A percentile compares a stretch with the other conserved stretches of the same genome.
Conservation (phyloP, 2,888 invertebrate species). For the Hypercompe scribonia region DNA sequence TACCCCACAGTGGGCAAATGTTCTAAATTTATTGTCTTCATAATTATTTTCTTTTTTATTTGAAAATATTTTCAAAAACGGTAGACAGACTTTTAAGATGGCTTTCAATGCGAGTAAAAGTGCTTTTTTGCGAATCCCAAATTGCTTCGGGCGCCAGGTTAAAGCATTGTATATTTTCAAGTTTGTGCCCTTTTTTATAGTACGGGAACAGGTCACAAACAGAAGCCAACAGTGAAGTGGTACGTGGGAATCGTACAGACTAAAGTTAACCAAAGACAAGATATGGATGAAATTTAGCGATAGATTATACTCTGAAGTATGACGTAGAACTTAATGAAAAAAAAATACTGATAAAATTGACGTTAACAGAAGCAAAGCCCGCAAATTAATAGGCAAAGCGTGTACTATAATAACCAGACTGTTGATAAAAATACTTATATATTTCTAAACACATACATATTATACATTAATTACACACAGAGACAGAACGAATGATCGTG, state of each 20-base stretch:
- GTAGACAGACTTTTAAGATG: neutral
- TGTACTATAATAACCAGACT: no score
- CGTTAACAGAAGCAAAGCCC: neutral
- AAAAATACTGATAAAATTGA: neutral
- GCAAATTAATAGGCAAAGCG: no score
- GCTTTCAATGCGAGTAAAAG: neutral
- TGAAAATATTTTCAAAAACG: neutral
- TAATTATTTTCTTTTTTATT: neutral
- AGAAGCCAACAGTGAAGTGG: neutral
- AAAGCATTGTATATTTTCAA: no score
- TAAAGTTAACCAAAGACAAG: neutral
- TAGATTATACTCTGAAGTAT: neutral
- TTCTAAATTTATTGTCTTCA: neutral
- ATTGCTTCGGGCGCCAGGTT: neutral
- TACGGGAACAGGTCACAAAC: neutral
- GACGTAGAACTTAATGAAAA: neutral
- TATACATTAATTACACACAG: no score
- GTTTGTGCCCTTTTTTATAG: no score
- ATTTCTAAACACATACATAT: no score
- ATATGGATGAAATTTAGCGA: neutral
- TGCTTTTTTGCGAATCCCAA: neutral
- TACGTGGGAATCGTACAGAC: neutral
- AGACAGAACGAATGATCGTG: no score
- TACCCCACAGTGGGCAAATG: slow-evolving; percentile 16
- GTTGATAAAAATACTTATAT: no score